Conservation (phyloP, 2,888 invertebrate species). For the Anarsia innoxiella region DNA sequence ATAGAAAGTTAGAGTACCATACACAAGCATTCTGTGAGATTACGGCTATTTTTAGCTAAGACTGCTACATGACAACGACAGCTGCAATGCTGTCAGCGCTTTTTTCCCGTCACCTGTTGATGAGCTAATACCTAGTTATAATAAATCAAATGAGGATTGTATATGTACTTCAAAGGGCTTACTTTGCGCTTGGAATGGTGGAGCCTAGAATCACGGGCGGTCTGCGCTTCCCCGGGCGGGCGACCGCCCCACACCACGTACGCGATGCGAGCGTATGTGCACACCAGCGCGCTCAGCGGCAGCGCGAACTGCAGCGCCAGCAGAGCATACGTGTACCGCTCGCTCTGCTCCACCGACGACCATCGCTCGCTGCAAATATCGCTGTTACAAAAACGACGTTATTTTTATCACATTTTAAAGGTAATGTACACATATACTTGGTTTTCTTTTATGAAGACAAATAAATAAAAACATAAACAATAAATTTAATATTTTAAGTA, state of each 20-base stretch:
- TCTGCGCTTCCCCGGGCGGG: constrained; percentile 91
- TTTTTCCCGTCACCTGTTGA: too few species aligned
- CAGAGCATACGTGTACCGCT: constrained; percentile 84
- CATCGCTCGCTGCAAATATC: constrained; percentile 84
- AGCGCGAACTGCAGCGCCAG: constrained; percentile 89
- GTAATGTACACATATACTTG: background rate
- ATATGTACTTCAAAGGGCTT: too few species aligned
- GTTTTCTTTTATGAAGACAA: background rate
- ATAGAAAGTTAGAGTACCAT: too few species aligned
- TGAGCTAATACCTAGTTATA: too few species aligned
- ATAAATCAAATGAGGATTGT: too few species aligned
- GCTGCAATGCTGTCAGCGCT: too few species aligned
- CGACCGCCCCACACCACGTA: constrained; percentile 90
- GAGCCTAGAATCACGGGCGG: constrained; percentile 86
- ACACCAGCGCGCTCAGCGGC: constrained; percentile 85
- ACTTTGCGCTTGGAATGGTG: constrained; percentile 93
- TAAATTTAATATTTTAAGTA: background rate
- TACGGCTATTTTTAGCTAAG: too few species aligned
- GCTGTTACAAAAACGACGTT: too few species aligned
- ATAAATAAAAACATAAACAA: background rate
- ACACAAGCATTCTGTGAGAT: too few species aligned
- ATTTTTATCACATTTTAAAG: constrained; percentile 3
- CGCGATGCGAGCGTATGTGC: constrained; percentile 90
- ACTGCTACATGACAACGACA: too few species aligned
- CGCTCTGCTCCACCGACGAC: constrained; percentile 77